A percentile compares a stretch with the other conserved stretches of the same genome.
Conservation (phyloP, 2,888 invertebrate genomes). For the Sympetrum striolatum region DNA sequence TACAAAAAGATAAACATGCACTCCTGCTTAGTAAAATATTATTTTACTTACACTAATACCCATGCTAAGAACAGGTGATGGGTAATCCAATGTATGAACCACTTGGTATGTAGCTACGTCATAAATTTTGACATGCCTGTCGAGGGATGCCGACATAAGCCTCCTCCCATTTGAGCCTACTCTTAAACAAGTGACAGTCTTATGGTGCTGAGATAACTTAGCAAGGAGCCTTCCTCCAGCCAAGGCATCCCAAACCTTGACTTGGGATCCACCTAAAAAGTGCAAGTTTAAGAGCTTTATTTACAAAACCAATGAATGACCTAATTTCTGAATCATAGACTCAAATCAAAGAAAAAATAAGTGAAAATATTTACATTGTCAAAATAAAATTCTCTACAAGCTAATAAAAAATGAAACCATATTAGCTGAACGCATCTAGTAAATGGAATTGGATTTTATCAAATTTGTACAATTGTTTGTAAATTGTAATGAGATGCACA, state of each 20-base stretch:
- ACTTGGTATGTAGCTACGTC: conserved; percentile 85
- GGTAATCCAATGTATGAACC: conserved; percentile 88
- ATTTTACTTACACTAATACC: conserved; percentile 67
- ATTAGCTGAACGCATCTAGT: no score
- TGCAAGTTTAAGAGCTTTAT: not conserved
- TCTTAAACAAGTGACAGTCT: conserved; percentile 88
- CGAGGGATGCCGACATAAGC: conserved; percentile 88
- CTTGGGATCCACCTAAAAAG: conserved; percentile 76
- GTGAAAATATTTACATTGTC: no score
- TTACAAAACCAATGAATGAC: no score
- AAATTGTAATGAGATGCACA: no score
- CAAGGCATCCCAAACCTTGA: conserved; percentile 92
- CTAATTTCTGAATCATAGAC: no score
- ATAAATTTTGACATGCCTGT: conserved; percentile 92
- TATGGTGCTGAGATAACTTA: conserved; percentile 90
- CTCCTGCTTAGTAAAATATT: not conserved
- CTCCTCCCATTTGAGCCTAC: conserved; percentile 83
- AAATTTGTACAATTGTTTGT: no score
- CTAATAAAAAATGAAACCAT: no score
- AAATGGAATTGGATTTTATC: no score
- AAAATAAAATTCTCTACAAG: no score
- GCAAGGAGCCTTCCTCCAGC: conserved; percentile 86
- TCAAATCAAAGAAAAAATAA: no score
- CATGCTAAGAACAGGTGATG: conserved; percentile 88
- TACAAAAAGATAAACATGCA: not conserved